Conservation (phyloP, 37 sponge, comb jelly and placozoan species). For the Hexactinellida sp. region DNA sequence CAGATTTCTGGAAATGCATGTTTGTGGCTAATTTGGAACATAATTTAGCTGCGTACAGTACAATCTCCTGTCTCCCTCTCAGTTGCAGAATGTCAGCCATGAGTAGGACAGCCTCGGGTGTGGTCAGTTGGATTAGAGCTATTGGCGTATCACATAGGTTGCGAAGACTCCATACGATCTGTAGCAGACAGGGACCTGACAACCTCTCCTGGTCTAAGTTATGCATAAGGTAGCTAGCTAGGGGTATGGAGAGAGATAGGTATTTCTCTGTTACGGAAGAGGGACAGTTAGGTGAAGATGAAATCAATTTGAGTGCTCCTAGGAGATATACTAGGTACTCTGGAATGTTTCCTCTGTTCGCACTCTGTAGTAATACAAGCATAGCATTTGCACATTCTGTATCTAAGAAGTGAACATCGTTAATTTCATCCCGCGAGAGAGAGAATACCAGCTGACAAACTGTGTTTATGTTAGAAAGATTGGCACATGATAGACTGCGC, state of each 20-base stretch:
- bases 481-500: neutral
- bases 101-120: neutral
- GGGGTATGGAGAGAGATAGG: neutral
- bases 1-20: neutral
- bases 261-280: neutral
- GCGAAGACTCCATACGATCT: neutral
- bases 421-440: neutral
- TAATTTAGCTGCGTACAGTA: neutral
- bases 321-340: conserved; percentile 2
- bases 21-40: neutral
- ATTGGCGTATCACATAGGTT: neutral
- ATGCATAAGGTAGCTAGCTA: neutral
- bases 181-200: neutral
- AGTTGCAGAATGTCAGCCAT: neutral
- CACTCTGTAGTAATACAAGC: neutral
- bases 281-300: neutral
- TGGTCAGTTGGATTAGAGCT: neutral
- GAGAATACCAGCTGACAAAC: neutral
- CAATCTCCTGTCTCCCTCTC: neutral
- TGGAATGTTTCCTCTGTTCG: neutral
- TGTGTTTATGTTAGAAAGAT: neutral
- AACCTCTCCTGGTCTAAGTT: neutral
- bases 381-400: neutral
- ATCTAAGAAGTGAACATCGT: neutral
- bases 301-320: neutral